phyloP scores from a whole-genome alignment of 2,113 vertebrate species.

The Macquaria ambigua region DNA sequence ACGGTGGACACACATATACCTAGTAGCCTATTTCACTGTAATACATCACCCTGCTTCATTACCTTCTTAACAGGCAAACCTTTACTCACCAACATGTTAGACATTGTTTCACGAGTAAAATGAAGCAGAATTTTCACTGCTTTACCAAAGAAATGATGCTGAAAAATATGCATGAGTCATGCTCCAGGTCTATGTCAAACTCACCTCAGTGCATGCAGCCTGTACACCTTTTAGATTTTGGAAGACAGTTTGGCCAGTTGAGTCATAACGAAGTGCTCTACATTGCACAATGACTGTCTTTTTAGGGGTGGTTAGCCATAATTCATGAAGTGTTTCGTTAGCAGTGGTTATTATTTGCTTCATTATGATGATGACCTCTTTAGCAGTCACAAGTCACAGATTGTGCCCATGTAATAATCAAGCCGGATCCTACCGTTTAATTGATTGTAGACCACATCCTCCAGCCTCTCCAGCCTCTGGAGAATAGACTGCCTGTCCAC shows the following conservation, averaged over 20 bases:
- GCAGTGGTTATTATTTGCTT: not conserved
- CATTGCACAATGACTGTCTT: not conserved
- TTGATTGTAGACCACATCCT: slow-evolving; percentile 98
- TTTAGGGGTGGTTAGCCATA: not conserved
- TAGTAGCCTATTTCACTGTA: slow-evolving; percentile 22
- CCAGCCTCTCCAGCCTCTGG: slow-evolving; percentile 94
- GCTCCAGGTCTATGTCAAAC: not conserved
- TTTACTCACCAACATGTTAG: slow-evolving; percentile 1
- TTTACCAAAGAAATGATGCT: not conserved
- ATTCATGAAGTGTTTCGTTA: not conserved
- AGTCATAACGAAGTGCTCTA: not conserved
- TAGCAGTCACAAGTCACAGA: not conserved
- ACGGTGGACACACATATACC: slow-evolving; percentile 11
- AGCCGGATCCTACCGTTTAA: slow-evolving; percentile 89
- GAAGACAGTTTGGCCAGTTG: not conserved
- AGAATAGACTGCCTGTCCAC: slow-evolving; percentile 94
- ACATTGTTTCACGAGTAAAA: not conserved
- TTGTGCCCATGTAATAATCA: not conserved
- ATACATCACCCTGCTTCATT: slow-evolving; percentile 51
- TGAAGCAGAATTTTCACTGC: not conserved
- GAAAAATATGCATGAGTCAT: slow-evolving; percentile 48
- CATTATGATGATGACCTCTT: not conserved
- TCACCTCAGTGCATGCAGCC: slow-evolving; percentile 3
- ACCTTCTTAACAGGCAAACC: slow-evolving; percentile 29
- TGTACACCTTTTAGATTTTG: not conserved